Evolutionary conservation across 2,797 vertebrate species (phyloP).

Genomic region (Sylvilagus floridanus): DNA sequence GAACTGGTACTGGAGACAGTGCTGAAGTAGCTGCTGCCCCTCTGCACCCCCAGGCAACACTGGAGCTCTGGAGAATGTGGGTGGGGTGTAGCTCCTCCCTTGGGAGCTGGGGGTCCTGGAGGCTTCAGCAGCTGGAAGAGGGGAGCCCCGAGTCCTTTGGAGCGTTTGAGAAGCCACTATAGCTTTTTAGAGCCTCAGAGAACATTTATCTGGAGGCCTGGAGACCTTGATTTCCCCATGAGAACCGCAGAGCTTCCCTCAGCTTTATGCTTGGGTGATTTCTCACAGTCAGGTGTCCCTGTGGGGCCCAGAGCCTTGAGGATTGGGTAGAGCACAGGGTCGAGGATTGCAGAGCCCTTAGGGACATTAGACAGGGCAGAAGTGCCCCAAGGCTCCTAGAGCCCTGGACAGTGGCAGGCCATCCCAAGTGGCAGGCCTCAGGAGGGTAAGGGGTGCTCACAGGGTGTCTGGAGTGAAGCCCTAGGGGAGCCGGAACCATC

Average conservation of each 20-base stretch:
- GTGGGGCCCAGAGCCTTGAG: too few relatives aligned
- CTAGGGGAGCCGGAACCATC: not conserved
- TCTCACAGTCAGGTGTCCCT: not conserved
- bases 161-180: not conserved
- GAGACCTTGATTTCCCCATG: not conserved
- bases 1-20: not conserved
- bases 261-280: not conserved
- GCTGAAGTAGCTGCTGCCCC: not conserved
- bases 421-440: not conserved
- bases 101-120: not conserved
- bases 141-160: not conserved
- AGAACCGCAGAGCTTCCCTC: not conserved
- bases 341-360: not conserved
- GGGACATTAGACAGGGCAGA: too few relatives aligned
- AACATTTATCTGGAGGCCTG: not conserved
- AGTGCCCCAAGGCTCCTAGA: not conserved
- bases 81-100: accelerated
- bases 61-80: not conserved
- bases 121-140: not conserved
- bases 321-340: not conserved
- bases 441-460: not conserved
- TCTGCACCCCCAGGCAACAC: not conserved
- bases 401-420: not conserved
- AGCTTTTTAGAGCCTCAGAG: not conserved
- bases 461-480: not conserved